These are phyloP conservation scores for Stenodera caucasica DNA, from an alignment of 2,888 invertebrate genomes.

Conservation along the genomic window DNA sequence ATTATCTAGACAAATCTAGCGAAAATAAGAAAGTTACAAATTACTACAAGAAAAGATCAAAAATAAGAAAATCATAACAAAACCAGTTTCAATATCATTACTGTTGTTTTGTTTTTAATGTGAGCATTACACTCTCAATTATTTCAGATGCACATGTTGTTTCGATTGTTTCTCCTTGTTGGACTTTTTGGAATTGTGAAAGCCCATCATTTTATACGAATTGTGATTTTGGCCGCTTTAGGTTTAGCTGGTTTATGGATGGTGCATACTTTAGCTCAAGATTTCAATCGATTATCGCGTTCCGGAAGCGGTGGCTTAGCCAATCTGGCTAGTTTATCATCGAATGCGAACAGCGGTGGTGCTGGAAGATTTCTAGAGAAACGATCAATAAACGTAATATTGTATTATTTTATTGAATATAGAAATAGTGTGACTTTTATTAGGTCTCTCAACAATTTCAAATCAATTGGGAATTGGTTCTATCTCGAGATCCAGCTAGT, in stretches of 20 bases:
- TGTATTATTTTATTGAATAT: not conserved
- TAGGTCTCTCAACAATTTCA: conserved; percentile 8
- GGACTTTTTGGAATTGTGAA: conserved; percentile 45
- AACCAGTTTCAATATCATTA: not conserved
- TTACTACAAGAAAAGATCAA: not conserved
- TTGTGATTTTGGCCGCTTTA: conserved; percentile 53
- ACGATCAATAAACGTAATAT: conserved; percentile 20
- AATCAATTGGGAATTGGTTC: conserved; percentile 48
- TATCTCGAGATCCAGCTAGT: conserved; percentile 54
- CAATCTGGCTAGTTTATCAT: no score
- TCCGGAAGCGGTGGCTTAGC: no score
- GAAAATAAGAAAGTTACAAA: not conserved
- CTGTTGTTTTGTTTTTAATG: not conserved
- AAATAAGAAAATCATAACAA: not conserved
- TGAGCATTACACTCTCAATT: not conserved
- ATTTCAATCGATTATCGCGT: conserved; percentile 55
- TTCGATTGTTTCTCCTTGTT: conserved; percentile 34
- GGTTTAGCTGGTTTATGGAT: conserved; percentile 57
- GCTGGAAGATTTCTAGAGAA: conserved; percentile 22
- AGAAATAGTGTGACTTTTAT: conserved; percentile 2
- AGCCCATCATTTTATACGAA: conserved; percentile 51
- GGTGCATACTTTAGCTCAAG: conserved; percentile 55
- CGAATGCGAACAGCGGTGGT: conserved; percentile 17
- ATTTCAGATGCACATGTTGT: conserved; percentile 39
- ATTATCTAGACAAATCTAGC: not conserved